phyloP scores from a whole-genome alignment of 2,113 vertebrate species.

The Camarhynchus parvulus region DNA sequence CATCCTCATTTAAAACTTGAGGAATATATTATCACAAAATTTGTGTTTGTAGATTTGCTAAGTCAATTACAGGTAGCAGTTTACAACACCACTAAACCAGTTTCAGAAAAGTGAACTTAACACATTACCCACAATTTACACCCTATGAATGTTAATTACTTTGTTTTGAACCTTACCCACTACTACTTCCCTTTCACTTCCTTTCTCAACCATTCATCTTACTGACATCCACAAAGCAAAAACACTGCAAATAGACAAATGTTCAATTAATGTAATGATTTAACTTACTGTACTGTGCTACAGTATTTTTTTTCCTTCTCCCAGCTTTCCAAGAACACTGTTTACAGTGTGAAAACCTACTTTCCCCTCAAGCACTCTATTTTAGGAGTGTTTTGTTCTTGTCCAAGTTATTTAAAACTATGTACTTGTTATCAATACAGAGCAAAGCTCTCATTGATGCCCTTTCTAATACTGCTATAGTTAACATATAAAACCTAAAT shows the following conservation, averaged over 20 bases:
- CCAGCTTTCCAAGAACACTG: background rate
- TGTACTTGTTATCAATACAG: background rate
- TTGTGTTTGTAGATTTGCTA: constrained; percentile 1
- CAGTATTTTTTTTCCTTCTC: background rate
- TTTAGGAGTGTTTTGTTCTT: background rate
- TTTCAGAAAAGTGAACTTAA: background rate
- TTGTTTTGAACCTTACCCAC: background rate
- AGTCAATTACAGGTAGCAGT: background rate
- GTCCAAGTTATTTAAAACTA: background rate
- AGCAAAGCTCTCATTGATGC: background rate
- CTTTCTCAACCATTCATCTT: background rate
- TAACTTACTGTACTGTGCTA: background rate
- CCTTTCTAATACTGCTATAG: background rate
- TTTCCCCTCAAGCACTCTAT: background rate
- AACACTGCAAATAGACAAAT: background rate
- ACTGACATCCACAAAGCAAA: background rate
- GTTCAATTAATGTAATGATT: background rate
- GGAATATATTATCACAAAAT: background rate
- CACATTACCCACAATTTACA: background rate
- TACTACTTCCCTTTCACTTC: background rate
- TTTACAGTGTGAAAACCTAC: background rate
- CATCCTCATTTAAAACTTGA: constrained; percentile 1
- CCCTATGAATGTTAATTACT: background rate
- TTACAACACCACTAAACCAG: constrained; percentile 10
- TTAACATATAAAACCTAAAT: background rate